Evolutionary conservation across 2,113 vertebrate species (phyloP).

Genomic region (Motacilla alba): DNA sequence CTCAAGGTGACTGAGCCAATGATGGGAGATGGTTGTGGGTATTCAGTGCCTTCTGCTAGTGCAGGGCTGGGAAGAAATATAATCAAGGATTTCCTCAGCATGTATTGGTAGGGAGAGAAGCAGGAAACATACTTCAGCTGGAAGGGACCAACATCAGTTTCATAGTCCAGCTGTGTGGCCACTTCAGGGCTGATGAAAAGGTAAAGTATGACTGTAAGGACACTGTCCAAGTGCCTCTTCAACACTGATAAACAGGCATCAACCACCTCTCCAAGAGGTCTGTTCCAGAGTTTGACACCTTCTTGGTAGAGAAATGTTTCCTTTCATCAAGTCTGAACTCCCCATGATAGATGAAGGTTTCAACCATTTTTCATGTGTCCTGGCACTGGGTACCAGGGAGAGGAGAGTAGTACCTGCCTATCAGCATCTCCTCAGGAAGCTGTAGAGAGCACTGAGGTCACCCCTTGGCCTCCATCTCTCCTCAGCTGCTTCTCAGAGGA

Average conservation of each 20-base stretch:
- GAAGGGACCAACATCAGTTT: not conserved
- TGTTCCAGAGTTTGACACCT: not conserved
- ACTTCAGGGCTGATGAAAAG: not conserved
- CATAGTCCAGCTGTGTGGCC: not conserved
- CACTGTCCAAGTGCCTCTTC: not conserved
- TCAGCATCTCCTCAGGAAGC: not conserved
- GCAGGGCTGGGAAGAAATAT: not conserved
- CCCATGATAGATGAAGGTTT: not conserved
- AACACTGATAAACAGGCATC: not conserved
- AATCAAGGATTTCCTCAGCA: not conserved
- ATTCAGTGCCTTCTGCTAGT: not conserved
- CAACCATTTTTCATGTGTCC: not conserved
- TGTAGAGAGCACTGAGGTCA: accelerated
- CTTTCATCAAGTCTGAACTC: not conserved
- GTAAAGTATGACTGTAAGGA: not conserved
- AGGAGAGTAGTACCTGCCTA: not conserved
- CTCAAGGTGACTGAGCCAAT: not conserved
- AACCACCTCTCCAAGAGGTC: not conserved
- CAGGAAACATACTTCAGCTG: not conserved
- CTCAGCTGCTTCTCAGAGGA: not conserved
- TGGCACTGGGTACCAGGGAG: not conserved
- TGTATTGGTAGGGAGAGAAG: not conserved
- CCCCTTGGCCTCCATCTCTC: not conserved
- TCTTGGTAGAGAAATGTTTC: not conserved
- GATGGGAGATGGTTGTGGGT: not conserved